Conservation (phyloP, 2,113 vertebrate species). For the Ammodytes dubius region DNA sequence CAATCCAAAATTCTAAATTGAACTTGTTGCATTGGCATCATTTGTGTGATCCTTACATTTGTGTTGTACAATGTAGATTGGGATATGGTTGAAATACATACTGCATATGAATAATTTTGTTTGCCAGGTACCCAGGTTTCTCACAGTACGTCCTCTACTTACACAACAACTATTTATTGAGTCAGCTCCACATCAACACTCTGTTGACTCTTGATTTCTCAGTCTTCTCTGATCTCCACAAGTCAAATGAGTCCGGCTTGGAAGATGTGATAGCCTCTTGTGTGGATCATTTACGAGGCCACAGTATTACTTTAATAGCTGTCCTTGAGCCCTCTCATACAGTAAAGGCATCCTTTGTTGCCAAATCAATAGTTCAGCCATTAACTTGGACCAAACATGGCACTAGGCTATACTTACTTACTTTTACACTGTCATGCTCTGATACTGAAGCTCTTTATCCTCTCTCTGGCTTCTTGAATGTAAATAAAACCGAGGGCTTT, state of each 20-base stretch:
- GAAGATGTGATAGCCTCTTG: not conserved
- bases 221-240: not conserved
- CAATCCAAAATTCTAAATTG: not conserved
- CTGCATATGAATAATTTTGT: not conserved
- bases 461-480: conserved; percentile 1
- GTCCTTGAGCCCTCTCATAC: conserved; percentile 43
- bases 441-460: not conserved
- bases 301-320: conserved; percentile 38
- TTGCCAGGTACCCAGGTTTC: not conserved
- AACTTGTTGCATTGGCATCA: not conserved
- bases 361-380: conserved; percentile 66
- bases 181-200: not conserved
- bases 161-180: not conserved
- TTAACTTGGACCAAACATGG: conserved; percentile 59
- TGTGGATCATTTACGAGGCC: conserved; percentile 48
- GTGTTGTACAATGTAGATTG: not conserved
- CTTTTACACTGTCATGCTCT: not conserved
- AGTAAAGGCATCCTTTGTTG: conserved; percentile 33
- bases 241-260: conserved; percentile 12
- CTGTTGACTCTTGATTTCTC: conserved; percentile 3
- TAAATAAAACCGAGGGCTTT: conserved; percentile 12
- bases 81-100: not conserved
- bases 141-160: not conserved
- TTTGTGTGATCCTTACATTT: not conserved
- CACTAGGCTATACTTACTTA: conserved; percentile 21